These are phyloP conservation scores for Tipula unca DNA, from an alignment of 2,888 invertebrate genomes.

Conservation along the genomic window DNA sequence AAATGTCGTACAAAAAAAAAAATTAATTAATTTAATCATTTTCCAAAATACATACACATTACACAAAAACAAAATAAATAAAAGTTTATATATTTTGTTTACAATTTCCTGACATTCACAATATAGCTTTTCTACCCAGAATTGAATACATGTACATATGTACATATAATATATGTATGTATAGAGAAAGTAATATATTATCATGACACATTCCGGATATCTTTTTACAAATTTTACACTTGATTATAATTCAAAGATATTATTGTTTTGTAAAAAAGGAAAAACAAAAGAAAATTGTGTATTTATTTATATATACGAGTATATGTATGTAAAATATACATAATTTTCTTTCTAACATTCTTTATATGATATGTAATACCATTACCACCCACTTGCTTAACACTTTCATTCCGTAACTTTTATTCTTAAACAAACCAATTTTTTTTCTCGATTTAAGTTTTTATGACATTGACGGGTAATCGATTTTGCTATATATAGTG, in stretches of 20 bases:
- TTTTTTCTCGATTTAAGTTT: neutral
- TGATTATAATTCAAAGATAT: constrained; percentile 8
- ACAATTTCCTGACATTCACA: neutral
- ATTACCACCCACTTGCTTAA: neutral
- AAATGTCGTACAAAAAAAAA: neutral
- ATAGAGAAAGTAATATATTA: neutral
- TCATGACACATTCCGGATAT: constrained; percentile 14
- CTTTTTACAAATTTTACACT: constrained; percentile 4
- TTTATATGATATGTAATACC: neutral
- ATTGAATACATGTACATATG: neutral
- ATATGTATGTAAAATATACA: neutral
- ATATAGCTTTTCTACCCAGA: neutral
- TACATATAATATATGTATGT: neutral
- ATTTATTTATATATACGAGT: neutral
- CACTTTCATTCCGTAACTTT: neutral
- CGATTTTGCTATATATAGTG: neutral
- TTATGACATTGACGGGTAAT: neutral
- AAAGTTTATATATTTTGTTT: constrained; percentile 3
- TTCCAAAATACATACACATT: neutral
- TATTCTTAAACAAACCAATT: neutral
- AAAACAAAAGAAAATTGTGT: neutral
- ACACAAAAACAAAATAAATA: neutral
- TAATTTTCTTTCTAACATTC: neutral
- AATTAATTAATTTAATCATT: neutral
- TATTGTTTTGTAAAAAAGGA: neutral